Conservation (phyloP, 92 coral and sea anemone genomes). For the Galaxea fascicularis region DNA sequence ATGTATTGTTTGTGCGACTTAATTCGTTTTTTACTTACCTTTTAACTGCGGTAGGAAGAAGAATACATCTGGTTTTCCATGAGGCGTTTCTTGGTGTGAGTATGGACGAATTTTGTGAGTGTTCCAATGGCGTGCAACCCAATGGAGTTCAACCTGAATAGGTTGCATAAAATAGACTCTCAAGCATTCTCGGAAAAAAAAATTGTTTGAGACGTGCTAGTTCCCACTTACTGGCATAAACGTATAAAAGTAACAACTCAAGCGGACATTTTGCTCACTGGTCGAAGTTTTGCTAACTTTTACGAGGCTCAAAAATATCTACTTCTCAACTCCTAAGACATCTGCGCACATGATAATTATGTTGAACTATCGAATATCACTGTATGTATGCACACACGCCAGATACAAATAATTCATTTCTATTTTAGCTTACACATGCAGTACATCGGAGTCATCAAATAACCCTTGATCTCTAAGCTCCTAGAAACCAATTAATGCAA, state of each 20-base stretch:
- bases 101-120: conserved; percentile 45
- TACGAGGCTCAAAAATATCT: not conserved
- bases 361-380: not conserved
- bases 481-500: conserved; percentile 10
- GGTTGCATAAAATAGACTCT: conserved; percentile 32
- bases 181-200: conserved; percentile 27
- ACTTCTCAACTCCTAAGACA: not conserved
- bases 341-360: too few species aligned
- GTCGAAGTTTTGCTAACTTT: not conserved
- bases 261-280: conserved; percentile 13
- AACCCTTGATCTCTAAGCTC: conserved; percentile 54
- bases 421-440: conserved; percentile 37
- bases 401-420: not conserved
- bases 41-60: conserved; percentile 33
- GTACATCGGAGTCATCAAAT: conserved; percentile 40
- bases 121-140: conserved; percentile 45
- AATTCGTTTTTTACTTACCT: conserved; percentile 15
- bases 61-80: conserved; percentile 47
- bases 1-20: too few species aligned
- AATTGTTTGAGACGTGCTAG: not conserved
- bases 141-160: conserved; percentile 33
- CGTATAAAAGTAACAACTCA: not conserved
- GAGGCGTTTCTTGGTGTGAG: conserved; percentile 40
- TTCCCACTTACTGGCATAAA: not conserved
- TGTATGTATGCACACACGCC: not conserved